Evolutionary conservation across 1,140 invertebrate species (phyloP), one percentile per base, ranked within the genome.

Genomic region (Drosophila kanapiae): DNA sequence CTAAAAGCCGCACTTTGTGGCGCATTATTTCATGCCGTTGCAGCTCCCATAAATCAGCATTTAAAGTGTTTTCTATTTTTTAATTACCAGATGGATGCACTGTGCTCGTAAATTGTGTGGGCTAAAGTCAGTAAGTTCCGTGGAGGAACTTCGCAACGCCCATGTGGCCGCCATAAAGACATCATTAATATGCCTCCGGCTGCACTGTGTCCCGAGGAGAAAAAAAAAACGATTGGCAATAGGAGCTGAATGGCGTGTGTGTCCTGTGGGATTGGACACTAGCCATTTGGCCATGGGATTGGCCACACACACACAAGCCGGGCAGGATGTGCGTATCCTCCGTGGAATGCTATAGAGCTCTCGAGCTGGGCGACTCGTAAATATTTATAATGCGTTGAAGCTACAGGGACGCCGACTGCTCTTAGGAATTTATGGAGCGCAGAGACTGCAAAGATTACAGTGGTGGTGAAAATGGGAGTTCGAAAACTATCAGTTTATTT

Each of bases 21-120:
- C 40, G 40, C 49, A 14, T 57, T 33, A n/a, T 40, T 31, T 57
- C 47, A 40, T 48, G 48, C 54, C 6, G 4, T 54, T 78, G 57
- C 40, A 23, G 48, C n/a, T 29, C 16, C 51, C 69, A 80, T 90
- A 85, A 90, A 90, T 90, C 82, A 85, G 67, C 59, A 68, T 76
- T 75, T 77, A 85, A 77, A 82, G 71, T 59, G 70, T 70, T 60
- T 79, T 75, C 49, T 58, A 40, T 82, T 91, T 90, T 90, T 85
- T 88, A 88, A 88, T 88, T 88, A 84, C 81, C 51, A 69, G 67
- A 74, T 88, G 75, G 82, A 88, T 85, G 81, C 62, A 81, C 45
- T 37, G 11, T 3, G 69, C 59, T 61, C 81, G 83, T 88, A 88
- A 88, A 88, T 88, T 87, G 37, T 63, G 51, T 8, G 69, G 58